These are phyloP conservation scores for Pseudocheirus occidentalis DNA, from an alignment of 2,797 vertebrate species.

Conservation along the genomic window DNA sequence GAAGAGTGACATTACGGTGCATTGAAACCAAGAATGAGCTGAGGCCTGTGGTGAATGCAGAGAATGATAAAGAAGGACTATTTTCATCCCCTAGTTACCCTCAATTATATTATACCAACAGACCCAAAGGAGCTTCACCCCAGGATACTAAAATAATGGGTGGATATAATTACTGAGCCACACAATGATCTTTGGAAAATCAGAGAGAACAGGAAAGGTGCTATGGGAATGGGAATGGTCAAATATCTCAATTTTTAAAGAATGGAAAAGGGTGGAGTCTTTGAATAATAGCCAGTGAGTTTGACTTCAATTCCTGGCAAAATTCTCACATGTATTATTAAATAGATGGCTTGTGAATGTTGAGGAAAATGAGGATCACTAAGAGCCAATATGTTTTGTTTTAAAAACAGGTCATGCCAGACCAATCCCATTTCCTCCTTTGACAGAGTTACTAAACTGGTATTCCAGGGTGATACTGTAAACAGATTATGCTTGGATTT, in stretches of 20 bases:
- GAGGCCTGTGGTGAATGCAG: not conserved
- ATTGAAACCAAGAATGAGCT: not conserved
- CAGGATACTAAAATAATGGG: not conserved
- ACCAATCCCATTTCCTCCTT: not conserved
- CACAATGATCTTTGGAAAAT: not conserved
- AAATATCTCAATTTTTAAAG: not conserved
- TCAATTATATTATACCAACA: not conserved
- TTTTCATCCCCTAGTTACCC: not conserved
- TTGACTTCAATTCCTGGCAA: not conserved
- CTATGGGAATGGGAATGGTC: not conserved
- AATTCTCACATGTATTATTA: not conserved
- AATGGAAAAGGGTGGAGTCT: not conserved
- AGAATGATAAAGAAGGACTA: not conserved
- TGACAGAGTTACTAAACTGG: not conserved
- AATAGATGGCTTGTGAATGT: not conserved
- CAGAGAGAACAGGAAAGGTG: not conserved
- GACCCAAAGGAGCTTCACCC: not conserved
- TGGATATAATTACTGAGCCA: not conserved
- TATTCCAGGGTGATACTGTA: not conserved
- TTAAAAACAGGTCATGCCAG: not conserved
- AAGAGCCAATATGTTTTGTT: not conserved
- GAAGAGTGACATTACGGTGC: not conserved
- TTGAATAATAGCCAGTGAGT: not conserved
- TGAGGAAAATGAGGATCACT: not conserved
- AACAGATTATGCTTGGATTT: not conserved